Evolutionary conservation across 2,113 vertebrate species (phyloP), one percentile per base, ranked within the genome.

Genomic region (Galemys pyrenaicus): DNA sequence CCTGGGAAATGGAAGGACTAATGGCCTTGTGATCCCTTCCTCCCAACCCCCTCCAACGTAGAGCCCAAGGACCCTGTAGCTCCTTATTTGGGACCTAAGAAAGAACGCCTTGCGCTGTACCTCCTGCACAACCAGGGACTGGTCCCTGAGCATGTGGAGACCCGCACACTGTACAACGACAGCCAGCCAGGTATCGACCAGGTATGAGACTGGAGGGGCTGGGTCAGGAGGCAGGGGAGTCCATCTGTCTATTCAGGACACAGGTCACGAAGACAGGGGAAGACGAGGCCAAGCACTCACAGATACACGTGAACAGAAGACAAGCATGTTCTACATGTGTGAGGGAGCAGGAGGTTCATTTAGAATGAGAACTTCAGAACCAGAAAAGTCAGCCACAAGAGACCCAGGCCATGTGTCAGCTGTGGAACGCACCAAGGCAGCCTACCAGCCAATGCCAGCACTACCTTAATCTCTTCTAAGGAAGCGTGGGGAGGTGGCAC

Each of bases 111-210:
- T 54, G 98, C 98, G 0, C 97, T 98, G 54, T 64, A 98, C 28
- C 70, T 98, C 9, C 97, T 98, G 64, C 97, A n/a, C 7, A 46
- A 73, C 6, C 98, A 97, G 10, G 95, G 92, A 32, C 96, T 98
- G 1, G 97, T 98, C 2, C 98, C 98, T 0, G 97, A 98, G 95
- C 98, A 98, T 1, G 92, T 98, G 4, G 98, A 98, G 96, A 98
- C 98, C 0, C 97, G 98, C 44, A 97, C 96, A 0, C 95, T 98
- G 2, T 96, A 97, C 65, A 97, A 12, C 26, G 35, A 91, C 26
- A 94, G 91, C 82, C 98, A 96, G 73, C 98, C 98, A 0, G 98
- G 98, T 10, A 96, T 98, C 0, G 97, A 98, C 67, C 98, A 98
- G 98, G 98, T 98, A 93, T 30, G 49, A 71, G 44, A 35, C 39